A percentile compares a stretch with the other conserved stretches of the same genome.
Conservation (phyloP, 30 jellyfish, hydroid and myxozoan genomes). For the Mastigias papua region DNA sequence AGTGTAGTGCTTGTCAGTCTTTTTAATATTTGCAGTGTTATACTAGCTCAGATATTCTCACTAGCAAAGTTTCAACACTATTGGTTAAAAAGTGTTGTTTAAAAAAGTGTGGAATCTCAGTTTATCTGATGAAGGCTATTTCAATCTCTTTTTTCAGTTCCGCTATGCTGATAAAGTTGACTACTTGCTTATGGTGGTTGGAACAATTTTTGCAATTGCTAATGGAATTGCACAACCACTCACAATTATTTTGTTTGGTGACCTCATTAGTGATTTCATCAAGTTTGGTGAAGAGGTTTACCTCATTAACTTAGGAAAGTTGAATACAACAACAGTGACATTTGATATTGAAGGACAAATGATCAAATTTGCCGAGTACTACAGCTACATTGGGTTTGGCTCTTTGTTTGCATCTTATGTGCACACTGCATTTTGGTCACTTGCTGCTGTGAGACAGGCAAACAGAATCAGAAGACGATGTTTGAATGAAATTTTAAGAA, state of each 20-base stretch:
- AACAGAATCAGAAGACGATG: constrained; percentile 64
- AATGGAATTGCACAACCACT: constrained; percentile 94
- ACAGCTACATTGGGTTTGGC: constrained; percentile 62
- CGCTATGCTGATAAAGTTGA: constrained; percentile 79
- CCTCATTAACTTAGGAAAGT: too few relatives aligned
- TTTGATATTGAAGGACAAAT: constrained; percentile 77
- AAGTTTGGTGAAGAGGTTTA: constrained; percentile 24
- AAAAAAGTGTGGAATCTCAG: too few relatives aligned
- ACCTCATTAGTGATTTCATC: constrained; percentile 80
- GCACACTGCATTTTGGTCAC: constrained; percentile 88
- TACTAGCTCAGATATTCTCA: too few relatives aligned
- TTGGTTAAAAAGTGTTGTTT: too few relatives aligned
- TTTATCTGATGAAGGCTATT: neutral
- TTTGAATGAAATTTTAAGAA: constrained; percentile 65
- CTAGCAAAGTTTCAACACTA: too few relatives aligned
- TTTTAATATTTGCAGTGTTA: too few relatives aligned
- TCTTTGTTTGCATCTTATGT: constrained; percentile 71
- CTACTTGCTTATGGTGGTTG: constrained; percentile 63
- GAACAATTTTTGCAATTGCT: constrained; percentile 83
- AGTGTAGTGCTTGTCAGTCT: too few relatives aligned
- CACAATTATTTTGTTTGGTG: constrained; percentile 86
- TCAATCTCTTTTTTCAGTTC: constrained; percentile 44
- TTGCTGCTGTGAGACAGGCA: constrained; percentile 83
- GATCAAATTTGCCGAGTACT: constrained; percentile 83
- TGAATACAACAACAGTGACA: neutral